A percentile compares a stretch with the other conserved stretches of the same genome.
These are phyloP conservation scores for Hippotragus niger DNA, from an alignment of 2,113 vertebrate genomes.

Conservation along the genomic window DNA sequence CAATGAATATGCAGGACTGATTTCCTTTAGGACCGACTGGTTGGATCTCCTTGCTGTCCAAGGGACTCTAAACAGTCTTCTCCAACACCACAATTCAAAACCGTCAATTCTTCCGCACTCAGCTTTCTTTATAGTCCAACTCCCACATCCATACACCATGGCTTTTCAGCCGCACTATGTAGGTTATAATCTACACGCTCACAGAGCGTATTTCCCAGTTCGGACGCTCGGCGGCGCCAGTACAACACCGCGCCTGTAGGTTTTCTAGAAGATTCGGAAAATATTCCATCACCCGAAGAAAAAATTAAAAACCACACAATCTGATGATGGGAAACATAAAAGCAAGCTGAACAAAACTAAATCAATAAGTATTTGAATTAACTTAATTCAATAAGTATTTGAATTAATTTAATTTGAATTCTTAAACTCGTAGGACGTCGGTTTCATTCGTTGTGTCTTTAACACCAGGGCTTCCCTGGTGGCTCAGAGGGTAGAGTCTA, in stretches of 20 bases:
- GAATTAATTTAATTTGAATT: no score
- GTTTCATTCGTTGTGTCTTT: not conserved
- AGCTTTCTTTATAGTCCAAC: not conserved
- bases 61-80: not conserved
- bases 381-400: not conserved
- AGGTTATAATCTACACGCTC: not conserved
- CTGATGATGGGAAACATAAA: not conserved
- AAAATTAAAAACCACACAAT: not conserved
- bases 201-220: not conserved
- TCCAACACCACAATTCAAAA: not conserved
- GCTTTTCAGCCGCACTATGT: not conserved
- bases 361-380: not conserved
- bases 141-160: not conserved
- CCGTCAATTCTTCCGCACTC: accelerated
- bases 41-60: not conserved
- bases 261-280: not conserved
- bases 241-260: accelerated
- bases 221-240: not conserved
- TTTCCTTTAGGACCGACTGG: not conserved
- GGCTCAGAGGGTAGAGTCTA: not conserved
- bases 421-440: not conserved
- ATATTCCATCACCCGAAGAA: not conserved
- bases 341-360: not conserved
- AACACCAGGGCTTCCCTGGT: not conserved
- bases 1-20: not conserved